Evolutionary conservation across 2,797 vertebrate genomes (phyloP), one percentile per base, ranked within the genome.

Genomic region (Emys orbicularis): DNA sequence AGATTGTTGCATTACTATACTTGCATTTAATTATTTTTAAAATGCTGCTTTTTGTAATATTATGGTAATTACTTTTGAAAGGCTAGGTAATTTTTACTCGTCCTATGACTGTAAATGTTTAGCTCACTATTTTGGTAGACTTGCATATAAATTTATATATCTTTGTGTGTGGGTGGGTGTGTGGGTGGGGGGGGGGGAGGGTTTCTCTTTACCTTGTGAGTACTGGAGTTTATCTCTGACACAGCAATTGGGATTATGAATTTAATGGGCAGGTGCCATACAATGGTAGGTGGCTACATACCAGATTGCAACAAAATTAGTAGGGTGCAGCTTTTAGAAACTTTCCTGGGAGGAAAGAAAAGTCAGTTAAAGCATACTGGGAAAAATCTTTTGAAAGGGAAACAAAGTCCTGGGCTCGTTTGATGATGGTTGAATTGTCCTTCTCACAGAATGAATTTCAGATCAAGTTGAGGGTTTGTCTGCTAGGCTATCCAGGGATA

Each of bases 281-380:
- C 41, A 5, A 37, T 83, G 53, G 90, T 90, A 41, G 34, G 29
- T 49, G 89, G 13, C 74, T 90, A 27, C 79, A 5, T 89, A 95
- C 76, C 27, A 72, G 91, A 96, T 97, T n/a, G 82, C 82, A 50
- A 90, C 83, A 95, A 88, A 96, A 94, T 90, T 77, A 65, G 31
- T 92, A 88, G 34, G 6, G 79, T 92, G 44, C 18, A 10, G 41
- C 84, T 95, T 90, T 68, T 79, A 79, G 34, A 93, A 90, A n/a
- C 79, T 95, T 86, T 83, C 18, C 79, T 93, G 91, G 29, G 61
- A 94, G 88, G 76, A 88, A 92, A 52, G 74, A 90, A 92, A 77
- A 89, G 5, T 1, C 54, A 91, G 82, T 92, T 90, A 91, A 87
- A 96, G 37, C 9, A 31, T 82, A 41, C 5, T 77, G 89, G 90